Conservation (phyloP, 1,140 invertebrate species). For the Rhyzopertha dominica region DNA sequence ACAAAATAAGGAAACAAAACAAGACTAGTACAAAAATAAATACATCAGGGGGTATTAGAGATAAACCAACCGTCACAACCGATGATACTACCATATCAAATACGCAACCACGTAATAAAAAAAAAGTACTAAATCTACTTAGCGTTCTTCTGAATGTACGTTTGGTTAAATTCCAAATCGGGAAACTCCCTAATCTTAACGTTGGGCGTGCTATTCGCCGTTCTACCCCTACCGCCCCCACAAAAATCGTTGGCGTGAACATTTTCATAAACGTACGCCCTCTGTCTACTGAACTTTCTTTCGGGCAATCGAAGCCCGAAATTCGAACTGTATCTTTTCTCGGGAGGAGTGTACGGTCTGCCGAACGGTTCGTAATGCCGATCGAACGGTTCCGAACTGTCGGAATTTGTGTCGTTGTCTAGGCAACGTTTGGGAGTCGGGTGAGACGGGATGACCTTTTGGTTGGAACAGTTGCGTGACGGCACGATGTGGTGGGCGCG, state of each 20-base stretch:
- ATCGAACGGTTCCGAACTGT: conserved; percentile 8
- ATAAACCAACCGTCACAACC: conserved; percentile 4
- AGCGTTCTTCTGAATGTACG: conserved; percentile 41
- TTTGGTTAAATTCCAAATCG: conserved; percentile 38
- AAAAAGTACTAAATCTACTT: too few species aligned
- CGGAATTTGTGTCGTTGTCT: conserved; percentile 5
- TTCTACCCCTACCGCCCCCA: conserved; percentile 20
- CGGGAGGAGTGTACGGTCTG: conserved; percentile 37
- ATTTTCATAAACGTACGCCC: conserved; percentile 41
- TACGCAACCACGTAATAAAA: too few species aligned
- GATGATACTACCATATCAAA: too few species aligned
- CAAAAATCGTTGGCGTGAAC: conserved; percentile 35
- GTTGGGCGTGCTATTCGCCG: conserved; percentile 24
- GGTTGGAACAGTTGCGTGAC: conserved; percentile 37
- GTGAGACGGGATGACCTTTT: conserved; percentile 34
- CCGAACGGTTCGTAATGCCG: conserved; percentile 14
- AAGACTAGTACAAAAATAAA: too few species aligned
- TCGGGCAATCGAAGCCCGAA: conserved; percentile 26
- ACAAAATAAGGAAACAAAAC: too few species aligned
- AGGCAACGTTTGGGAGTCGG: conserved; percentile 2
- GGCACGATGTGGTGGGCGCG: conserved; percentile 36
- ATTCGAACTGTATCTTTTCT: conserved; percentile 39
- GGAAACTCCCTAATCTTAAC: conserved; percentile 39
- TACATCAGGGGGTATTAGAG: conserved; percentile 1
- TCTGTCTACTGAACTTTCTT: conserved; percentile 25